These are phyloP conservation scores for Calephelis nemesis DNA, from an alignment of 1,140 invertebrate genomes.

Conservation along the genomic window DNA sequence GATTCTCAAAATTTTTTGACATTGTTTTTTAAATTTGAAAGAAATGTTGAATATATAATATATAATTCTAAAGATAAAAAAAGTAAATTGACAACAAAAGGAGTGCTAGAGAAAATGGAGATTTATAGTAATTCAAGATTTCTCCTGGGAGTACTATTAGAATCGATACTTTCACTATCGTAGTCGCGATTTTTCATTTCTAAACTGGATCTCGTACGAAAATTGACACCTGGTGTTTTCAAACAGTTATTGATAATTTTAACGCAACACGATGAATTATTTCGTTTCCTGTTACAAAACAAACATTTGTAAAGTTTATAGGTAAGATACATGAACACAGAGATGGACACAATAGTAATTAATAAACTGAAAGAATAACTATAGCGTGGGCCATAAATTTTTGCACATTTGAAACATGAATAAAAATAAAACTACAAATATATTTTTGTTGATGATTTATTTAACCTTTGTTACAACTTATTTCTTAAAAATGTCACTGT, in stretches of 20 bases:
- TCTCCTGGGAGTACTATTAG: background rate
- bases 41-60: no score
- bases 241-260: background rate
- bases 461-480: background rate
- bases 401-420: background rate
- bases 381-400: background rate
- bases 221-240: background rate
- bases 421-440: background rate
- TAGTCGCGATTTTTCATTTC: background rate
- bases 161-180: background rate
- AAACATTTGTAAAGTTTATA: constrained; percentile 9
- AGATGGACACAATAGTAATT: no score
- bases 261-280: no score
- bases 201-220: background rate
- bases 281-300: background rate
- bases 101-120: background rate
- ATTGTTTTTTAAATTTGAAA: no score
- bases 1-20: no score
- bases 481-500: constrained; percentile 21
- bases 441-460: constrained; percentile 1
- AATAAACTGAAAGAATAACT: no score
- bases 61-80: no score
- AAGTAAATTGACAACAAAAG: no score
- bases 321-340: no score
- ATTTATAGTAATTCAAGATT: constrained; percentile 1